phyloP scores from a whole-genome alignment of 2,888 invertebrate species.

The Tinea pellionella region DNA sequence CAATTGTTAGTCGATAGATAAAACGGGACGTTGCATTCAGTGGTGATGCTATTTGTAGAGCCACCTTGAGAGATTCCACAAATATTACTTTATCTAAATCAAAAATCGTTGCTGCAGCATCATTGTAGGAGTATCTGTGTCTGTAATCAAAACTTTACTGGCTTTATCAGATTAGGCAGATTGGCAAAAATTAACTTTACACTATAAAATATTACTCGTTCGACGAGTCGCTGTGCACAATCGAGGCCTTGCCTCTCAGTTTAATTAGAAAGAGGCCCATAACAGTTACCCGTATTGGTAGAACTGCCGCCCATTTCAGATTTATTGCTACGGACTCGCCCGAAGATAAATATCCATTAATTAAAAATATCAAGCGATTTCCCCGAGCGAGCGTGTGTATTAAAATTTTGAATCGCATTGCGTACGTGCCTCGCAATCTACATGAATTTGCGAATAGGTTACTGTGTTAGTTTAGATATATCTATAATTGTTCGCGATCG shows the following conservation, averaged over 20 bases:
- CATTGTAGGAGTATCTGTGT: background rate
- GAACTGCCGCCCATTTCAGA: constrained; percentile 49
- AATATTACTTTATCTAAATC: constrained; percentile 2
- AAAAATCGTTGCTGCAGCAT: constrained; percentile 3
- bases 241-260: constrained; percentile 4
- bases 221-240: constrained; percentile 3
- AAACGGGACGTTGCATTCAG: constrained; percentile 5
- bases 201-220: constrained; percentile 10
- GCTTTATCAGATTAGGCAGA: constrained; percentile 11
- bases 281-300: constrained; percentile 11
- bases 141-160: background rate
- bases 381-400: constrained; percentile 15
- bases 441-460: constrained; percentile 8
- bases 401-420: constrained; percentile 15
- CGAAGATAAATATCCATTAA: constrained; percentile 65
- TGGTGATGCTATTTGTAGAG: background rate
- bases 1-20: constrained; percentile 10
- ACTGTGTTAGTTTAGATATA: constrained; percentile 8
- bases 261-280: constrained; percentile 61
- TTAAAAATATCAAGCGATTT: constrained; percentile 47
- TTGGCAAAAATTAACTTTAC: constrained; percentile 12
- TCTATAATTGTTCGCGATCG: background rate
- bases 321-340: constrained; percentile 52
- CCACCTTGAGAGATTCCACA: background rate
- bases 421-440: constrained; percentile 12